These are phyloP conservation scores for Temnothorax ravouxi DNA, from an alignment of 2,888 invertebrate species.

Conservation along the genomic window DNA sequence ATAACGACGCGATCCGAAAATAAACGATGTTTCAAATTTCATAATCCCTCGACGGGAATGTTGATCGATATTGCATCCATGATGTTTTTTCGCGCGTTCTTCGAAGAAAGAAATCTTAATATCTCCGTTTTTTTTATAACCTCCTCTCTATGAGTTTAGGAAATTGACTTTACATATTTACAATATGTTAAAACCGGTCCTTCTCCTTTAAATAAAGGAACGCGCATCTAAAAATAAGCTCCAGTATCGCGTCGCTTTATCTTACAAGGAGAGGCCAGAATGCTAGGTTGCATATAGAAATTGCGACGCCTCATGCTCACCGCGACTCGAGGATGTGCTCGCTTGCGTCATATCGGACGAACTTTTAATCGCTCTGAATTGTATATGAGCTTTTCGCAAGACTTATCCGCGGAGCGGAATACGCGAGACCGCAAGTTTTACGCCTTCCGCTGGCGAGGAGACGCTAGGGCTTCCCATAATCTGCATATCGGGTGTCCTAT, in stretches of 20 bases:
- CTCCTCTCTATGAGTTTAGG: not conserved
- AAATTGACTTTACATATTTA: not conserved
- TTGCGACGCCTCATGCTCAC: not conserved
- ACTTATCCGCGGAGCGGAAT: conserved; percentile 16
- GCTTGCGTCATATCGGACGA: conserved; percentile 20
- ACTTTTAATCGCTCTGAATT: conserved; percentile 1
- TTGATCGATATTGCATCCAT: not conserved
- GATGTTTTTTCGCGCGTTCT: not conserved
- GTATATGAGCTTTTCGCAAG: not conserved
- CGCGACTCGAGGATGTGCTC: not conserved
- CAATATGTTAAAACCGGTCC: not conserved
- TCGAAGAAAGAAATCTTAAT: not conserved
- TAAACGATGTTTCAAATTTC: not conserved
- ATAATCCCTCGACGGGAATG: not conserved
- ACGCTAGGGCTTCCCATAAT: conserved; percentile 62
- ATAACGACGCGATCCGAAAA: not conserved
- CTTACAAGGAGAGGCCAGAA: not conserved
- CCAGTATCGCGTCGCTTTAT: conserved; percentile 4
- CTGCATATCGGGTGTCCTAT: conserved; percentile 63
- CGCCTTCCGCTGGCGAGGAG: conserved; percentile 31
- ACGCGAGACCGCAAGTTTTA: conserved; percentile 42
- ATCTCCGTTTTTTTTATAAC: not conserved
- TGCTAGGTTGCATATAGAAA: conserved; percentile 17
- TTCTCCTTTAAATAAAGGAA: not conserved
- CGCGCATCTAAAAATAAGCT: conserved; percentile 10